phyloP scores from a whole-genome alignment of 2,797 vertebrate genomes.

The Phoxinus dragarum region DNA sequence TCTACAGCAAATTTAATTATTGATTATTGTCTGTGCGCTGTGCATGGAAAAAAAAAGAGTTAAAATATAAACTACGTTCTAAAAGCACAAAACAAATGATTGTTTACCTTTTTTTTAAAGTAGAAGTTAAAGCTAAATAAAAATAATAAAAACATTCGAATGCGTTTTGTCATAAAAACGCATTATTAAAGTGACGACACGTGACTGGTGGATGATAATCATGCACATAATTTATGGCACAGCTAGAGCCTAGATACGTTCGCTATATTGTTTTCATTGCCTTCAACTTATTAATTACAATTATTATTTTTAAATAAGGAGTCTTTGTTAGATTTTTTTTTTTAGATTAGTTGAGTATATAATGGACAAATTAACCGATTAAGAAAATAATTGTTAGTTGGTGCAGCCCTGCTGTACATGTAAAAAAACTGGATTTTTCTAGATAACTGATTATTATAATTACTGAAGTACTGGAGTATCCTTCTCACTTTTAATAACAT shows the following conservation, averaged over 20 bases:
- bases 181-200: not conserved
- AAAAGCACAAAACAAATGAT: not conserved
- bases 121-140: not conserved
- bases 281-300: not conserved
- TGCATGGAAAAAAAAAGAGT: not conserved
- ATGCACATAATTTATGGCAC: not conserved
- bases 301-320: not conserved
- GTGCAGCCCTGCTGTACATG: not conserved
- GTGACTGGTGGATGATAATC: not conserved
- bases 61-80: not conserved
- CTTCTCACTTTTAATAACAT: constrained; percentile 52
- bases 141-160: not conserved
- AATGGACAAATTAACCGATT: not conserved
- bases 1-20: not conserved
- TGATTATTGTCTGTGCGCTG: not conserved
- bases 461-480: not conserved
- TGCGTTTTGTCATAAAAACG: not conserved
- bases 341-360: not conserved
- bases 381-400: not conserved
- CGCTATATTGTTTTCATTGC: not conserved
- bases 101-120: not conserved
- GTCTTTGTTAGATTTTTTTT: not conserved
- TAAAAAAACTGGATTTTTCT: not conserved
- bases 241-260: not conserved
- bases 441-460: not conserved